phyloP scores from a whole-genome alignment of 2,888 invertebrate genomes.

The Xanthia togata region DNA sequence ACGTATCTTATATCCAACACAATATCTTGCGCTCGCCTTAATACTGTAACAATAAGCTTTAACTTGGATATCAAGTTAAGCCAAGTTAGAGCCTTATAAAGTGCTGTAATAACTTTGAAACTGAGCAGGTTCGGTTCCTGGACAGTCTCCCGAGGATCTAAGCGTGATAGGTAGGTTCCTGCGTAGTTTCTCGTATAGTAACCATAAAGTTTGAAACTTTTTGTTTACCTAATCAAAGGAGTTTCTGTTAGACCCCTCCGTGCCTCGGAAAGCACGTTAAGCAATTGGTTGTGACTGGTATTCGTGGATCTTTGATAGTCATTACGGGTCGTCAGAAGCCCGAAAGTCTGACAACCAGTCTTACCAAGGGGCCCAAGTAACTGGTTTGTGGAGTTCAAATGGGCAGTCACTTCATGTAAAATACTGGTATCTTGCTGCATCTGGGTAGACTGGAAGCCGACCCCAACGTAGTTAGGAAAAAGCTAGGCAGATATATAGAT shows the following conservation, averaged over 20 bases:
- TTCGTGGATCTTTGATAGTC: no score
- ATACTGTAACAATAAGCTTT: constrained; percentile 46
- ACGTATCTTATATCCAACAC: constrained; percentile 22
- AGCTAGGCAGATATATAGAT: no score
- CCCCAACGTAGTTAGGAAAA: no score
- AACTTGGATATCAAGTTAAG: constrained; percentile 56
- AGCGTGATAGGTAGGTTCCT: background rate
- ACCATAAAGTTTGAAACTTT: background rate
- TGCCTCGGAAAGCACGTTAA: no score
- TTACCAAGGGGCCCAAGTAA: no score
- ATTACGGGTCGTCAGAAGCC: no score
- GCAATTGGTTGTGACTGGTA: no score
- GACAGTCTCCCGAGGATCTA: constrained; percentile 23
- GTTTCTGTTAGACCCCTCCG: background rate
- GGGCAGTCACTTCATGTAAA: no score
- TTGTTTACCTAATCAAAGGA: background rate
- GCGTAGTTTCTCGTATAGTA: background rate
- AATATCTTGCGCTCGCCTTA: constrained; percentile 30
- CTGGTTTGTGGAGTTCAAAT: no score
- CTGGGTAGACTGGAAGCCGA: no score
- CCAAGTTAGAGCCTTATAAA: constrained; percentile 55
- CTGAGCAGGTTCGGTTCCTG: constrained; percentile 42
- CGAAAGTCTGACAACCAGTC: no score
- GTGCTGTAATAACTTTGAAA: constrained; percentile 50
- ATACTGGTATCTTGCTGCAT: no score